Base-by-base conservation (phyloP, 1,140 invertebrate genomes). In the Zaprionus capensis region DNA sequence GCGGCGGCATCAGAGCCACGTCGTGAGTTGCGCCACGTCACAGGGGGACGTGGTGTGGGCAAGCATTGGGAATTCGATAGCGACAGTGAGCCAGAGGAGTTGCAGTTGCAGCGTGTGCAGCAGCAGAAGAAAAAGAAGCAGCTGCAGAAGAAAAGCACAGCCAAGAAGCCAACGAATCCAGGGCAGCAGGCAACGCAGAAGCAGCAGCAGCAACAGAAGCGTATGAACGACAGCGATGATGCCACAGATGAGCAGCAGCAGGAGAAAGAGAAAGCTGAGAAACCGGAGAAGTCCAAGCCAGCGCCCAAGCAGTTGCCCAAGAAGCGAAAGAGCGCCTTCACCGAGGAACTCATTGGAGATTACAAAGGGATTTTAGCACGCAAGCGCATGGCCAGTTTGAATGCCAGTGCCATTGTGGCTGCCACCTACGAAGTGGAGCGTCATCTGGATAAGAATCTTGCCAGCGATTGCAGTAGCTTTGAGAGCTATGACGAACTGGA, bases 301-400 rank as follows among this genome's bases (percentile, higher is more conserved):
- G n/a, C 67, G 44, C 81, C 86, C 20, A 92, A 91, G 55, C 85
- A 91, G 62, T 24, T 91, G 36, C 90, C 90, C 7, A 91, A 92
- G 34, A 92, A 92, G 49, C 92, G 94, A 15, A 93, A 94, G 49
- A 94, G 93, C 58, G 93, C 94, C 75, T 95, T 95, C 56, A 96
- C 96, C 86, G 94, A 97, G 31, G 95, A 96, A 20, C 97, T 97
- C 95, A 92, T 92, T 15, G 87, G 91, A 1, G 97, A 97, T 87
- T 93, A 97, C 53, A 97, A 97, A 83, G 96, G 97, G 78, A 97
- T 97, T 95, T 96, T 98, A 1, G 97, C 97, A 2, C 95, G 96
- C 77, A 98, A 98, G 90, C 94, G 98, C 28, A 98, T 98, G 97
- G 98, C 98, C 11, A 98, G 97, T 88, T 93, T 99, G 22, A 99